phyloP scores from a whole-genome alignment of 2,113 vertebrate genomes.

The Bufo gargarizans region DNA sequence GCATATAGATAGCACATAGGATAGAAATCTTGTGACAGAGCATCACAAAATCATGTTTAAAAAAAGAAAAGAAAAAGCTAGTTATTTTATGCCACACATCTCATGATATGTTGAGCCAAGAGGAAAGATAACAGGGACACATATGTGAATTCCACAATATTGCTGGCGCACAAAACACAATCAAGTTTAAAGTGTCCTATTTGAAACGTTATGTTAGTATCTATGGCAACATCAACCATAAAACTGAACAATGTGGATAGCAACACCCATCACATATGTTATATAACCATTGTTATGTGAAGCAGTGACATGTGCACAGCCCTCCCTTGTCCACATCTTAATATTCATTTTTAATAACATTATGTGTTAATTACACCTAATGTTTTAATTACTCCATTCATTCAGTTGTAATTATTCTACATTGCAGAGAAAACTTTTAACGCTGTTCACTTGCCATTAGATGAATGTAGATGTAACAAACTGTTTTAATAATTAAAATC shows the following conservation, averaged over 20 bases:
- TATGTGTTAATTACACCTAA: neutral
- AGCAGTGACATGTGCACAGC: neutral
- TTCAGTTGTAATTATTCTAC: conserved; percentile 2
- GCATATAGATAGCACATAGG: no score
- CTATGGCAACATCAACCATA: conserved; percentile 3
- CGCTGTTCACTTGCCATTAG: neutral
- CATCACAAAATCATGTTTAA: no score
- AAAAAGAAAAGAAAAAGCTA: no score
- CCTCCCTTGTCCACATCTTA: neutral
- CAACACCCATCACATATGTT: neutral
- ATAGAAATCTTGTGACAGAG: no score
- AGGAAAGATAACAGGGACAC: no score
- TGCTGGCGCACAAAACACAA: no score
- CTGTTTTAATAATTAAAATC: neutral
- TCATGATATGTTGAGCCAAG: no score
- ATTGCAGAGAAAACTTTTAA: neutral
- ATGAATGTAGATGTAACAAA: neutral
- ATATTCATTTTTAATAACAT: conserved; percentile 10
- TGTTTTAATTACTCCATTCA: neutral
- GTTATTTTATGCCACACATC: no score
- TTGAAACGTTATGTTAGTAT: neutral
- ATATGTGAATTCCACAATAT: no score
- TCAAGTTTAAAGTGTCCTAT: no score
- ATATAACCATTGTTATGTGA: neutral
- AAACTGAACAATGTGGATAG: neutral